phyloP scores from a whole-genome alignment of 2,113 vertebrate genomes.

The Microcebus tavaratra region DNA sequence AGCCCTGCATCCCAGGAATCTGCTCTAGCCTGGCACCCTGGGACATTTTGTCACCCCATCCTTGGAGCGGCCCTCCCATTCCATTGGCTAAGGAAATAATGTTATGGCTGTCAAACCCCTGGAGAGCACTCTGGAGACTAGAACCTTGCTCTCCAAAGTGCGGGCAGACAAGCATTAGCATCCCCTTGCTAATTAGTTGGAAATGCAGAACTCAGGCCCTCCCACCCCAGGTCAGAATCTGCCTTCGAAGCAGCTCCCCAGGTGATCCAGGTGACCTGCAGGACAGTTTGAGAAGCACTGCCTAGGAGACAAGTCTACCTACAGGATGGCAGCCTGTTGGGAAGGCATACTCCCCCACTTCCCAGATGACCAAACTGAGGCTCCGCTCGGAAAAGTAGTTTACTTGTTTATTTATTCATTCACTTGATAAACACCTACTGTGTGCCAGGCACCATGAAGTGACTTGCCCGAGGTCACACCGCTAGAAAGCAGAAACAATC shows the following conservation, averaged over 20 bases:
- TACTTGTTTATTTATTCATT: not conserved
- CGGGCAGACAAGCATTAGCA: not conserved
- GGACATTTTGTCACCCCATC: too few species aligned
- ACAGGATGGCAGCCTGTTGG: not conserved
- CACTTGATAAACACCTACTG: not conserved
- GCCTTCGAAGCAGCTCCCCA: not conserved
- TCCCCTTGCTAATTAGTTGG: not conserved
- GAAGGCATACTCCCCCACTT: not conserved
- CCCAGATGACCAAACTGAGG: slow-evolving; percentile 10
- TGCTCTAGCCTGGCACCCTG: too few species aligned
- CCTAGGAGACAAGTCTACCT: not conserved
- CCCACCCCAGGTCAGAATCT: not conserved
- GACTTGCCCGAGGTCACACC: not conserved
- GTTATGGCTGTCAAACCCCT: not conserved
- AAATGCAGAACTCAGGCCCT: not conserved
- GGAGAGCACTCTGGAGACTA: not conserved
- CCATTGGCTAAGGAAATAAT: too few species aligned
- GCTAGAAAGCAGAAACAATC: not conserved
- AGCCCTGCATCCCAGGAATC: not conserved
- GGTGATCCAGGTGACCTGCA: not conserved
- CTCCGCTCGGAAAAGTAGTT: not conserved
- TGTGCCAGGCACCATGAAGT: not conserved
- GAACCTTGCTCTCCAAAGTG: not conserved
- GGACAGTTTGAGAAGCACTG: not conserved
- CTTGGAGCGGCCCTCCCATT: too few species aligned